phyloP scores from a whole-genome alignment of 2,888 invertebrate species.

The Meloe dianella region DNA sequence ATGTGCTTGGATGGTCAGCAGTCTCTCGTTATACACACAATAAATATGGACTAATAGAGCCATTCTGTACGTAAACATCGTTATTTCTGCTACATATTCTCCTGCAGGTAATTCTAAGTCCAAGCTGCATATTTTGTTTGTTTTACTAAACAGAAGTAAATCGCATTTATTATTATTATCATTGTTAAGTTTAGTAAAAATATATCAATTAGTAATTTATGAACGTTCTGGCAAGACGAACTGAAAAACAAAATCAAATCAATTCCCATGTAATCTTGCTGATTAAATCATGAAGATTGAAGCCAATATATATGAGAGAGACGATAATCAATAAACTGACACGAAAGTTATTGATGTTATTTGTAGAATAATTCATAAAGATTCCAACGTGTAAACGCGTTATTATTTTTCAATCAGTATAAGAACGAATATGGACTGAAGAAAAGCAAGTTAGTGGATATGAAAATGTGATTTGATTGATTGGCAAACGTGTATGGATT shows the following conservation, averaged over 20 bases:
- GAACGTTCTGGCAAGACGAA: neutral
- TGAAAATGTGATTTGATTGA: constrained; percentile 58
- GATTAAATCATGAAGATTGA: constrained; percentile 35
- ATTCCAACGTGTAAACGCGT: constrained; percentile 55
- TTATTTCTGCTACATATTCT: constrained; percentile 55
- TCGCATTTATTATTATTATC: constrained; percentile 14
- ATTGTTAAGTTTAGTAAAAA: constrained; percentile 22
- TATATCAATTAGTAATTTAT: neutral
- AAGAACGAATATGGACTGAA: constrained; percentile 51
- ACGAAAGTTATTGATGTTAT: constrained; percentile 53
- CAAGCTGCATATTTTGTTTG: constrained; percentile 47
- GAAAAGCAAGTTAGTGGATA: constrained; percentile 56
- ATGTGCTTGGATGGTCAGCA: constrained; percentile 51
- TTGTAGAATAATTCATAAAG: constrained; percentile 55
- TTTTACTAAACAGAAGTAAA: constrained; percentile 40
- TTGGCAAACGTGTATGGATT: constrained; percentile 56
- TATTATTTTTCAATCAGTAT: constrained; percentile 59
- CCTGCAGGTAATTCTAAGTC: constrained; percentile 40
- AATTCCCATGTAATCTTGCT: constrained; percentile 30
- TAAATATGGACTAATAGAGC: constrained; percentile 59
- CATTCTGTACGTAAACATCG: constrained; percentile 57
- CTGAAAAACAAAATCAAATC: neutral
- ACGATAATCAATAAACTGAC: constrained; percentile 45
- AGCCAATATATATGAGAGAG: constrained; percentile 25
- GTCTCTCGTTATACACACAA: constrained; percentile 55